Evolutionary conservation across 2,797 vertebrate species (phyloP).

Genomic region (Chromis chromis): DNA sequence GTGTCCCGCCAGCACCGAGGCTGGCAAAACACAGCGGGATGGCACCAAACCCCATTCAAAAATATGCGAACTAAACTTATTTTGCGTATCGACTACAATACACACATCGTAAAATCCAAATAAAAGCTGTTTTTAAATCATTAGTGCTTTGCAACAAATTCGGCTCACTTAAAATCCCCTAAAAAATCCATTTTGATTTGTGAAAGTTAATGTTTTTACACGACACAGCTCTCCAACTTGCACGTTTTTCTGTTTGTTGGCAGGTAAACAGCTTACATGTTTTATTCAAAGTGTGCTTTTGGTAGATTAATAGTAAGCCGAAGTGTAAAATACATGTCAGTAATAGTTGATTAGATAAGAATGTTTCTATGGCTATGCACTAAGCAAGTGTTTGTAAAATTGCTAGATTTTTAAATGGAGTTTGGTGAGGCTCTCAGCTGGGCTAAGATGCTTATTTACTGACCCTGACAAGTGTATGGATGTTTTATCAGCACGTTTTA

Average conservation of each 20-base stretch:
- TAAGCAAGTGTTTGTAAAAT: not conserved
- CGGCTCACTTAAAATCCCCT: not conserved
- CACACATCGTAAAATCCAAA: fast-evolving
- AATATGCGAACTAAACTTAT: not conserved
- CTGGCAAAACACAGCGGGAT: constrained; percentile 9
- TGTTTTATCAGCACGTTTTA: not conserved
- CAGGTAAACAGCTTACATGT: not conserved
- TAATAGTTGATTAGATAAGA: fast-evolving
- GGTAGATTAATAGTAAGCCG: not conserved
- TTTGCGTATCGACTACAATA: fast-evolving
- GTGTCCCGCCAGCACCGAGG: constrained; percentile 1
- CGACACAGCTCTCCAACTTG: fast-evolving
- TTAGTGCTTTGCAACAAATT: fast-evolving
- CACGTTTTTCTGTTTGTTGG: not conserved
- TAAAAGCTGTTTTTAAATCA: fast-evolving
- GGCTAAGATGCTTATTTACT: not conserved
- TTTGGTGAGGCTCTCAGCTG: not conserved
- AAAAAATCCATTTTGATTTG: not conserved
- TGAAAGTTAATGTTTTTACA: not conserved
- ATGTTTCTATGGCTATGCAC: fast-evolving
- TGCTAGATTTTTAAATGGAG: not conserved
- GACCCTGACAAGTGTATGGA: no score
- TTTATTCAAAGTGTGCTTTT: not conserved
- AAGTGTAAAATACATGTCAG: not conserved
- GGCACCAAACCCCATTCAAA: not conserved